Base-by-base conservation (phyloP, 2,113 vertebrate species). In the Tricholaema leucomelas region DNA sequence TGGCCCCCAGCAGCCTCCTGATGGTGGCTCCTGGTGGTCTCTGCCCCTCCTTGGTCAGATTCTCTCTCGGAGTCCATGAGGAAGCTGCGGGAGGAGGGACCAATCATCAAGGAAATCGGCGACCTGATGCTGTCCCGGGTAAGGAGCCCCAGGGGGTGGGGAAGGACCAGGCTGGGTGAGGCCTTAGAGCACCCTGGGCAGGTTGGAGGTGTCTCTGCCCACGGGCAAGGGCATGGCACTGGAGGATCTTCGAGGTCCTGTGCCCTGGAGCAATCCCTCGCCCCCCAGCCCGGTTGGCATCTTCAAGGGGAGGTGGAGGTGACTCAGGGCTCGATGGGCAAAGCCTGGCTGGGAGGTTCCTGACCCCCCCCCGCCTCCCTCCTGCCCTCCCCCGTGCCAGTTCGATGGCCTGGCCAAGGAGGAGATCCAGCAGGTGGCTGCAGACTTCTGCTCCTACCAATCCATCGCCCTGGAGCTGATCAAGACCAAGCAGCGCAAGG, bases 401-500 rank as follows among this genome's bases (percentile, higher is more conserved):
- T 99, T 99, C 3, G 98, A 99, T 2, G 99, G 98, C 12, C 80
- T 92, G 2, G 98, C 98, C 6, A 98, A 98, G 36, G 98, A 98
- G 33, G 98, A 99, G 73, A 98, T 99, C 79, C 98, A 98, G 94
- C 98, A 98, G 48, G 98, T 98, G 13, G 98, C 97, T 2, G 98
- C 99, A 1, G 98, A 97, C 79, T 98, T 99, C 96, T 99, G 99
- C 95, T 98, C 98, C 8, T 98, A 97, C 91, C 99, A 99, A 72
- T 98, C 98, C n/a, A 96, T 97, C 25, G 99, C 99, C 5, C 97
- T 98, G 31, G 99, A 99, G 93, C 97, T 99, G 85, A 99, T 99
- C 96, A 99, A 98, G 90, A 98, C 97, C 97, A 99, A 98, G 87
- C 98, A 98, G 86, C 98, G 98, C 44, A 99, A 99, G 97, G 99